Percentiles rank a stretch among this genome's conserved stretches.
Evolutionary conservation across 35 echinoderm and acorn worm species (phyloP).

Genomic region (Patiria miniata): DNA sequence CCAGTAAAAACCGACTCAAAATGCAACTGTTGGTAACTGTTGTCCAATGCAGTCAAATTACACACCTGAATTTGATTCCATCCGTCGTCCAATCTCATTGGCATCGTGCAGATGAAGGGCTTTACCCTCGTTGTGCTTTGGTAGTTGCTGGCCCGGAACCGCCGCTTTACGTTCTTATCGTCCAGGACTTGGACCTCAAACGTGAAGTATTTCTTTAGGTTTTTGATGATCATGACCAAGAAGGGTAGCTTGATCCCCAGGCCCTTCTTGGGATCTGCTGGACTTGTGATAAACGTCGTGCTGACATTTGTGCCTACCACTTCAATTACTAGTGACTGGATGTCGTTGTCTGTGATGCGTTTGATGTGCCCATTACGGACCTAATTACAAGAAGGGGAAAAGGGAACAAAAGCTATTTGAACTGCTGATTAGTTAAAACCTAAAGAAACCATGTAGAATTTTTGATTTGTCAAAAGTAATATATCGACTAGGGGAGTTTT

Average conservation of each 20-base stretch:
- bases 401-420: constrained; percentile 18
- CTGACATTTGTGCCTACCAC: constrained; percentile 99
- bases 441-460: background rate
- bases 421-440: background rate
- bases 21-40: too few relatives aligned
- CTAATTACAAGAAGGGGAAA: too few relatives aligned
- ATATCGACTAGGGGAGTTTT: too few relatives aligned
- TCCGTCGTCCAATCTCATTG: constrained; percentile 98
- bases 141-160: constrained; percentile 98
- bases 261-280: constrained; percentile 74
- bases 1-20: too few relatives aligned
- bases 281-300: constrained; percentile 94
- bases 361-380: constrained; percentile 99
- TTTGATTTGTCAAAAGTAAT: too few relatives aligned
- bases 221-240: constrained; percentile 99
- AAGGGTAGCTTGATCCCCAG: constrained; percentile 97
- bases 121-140: constrained; percentile 99
- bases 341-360: constrained; percentile 99
- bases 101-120: constrained; percentile 99
- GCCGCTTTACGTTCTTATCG: constrained; percentile 95
- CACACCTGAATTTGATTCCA: constrained; percentile 99
- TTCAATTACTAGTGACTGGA: constrained; percentile 97
- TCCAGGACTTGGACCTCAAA: constrained; percentile 99
- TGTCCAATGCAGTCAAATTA: background rate
- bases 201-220: constrained; percentile 99